A percentile compares a stretch with the other conserved stretches of the same genome.
Conservation (phyloP, 2,888 invertebrate genomes). For the Eucera pruinosa region DNA sequence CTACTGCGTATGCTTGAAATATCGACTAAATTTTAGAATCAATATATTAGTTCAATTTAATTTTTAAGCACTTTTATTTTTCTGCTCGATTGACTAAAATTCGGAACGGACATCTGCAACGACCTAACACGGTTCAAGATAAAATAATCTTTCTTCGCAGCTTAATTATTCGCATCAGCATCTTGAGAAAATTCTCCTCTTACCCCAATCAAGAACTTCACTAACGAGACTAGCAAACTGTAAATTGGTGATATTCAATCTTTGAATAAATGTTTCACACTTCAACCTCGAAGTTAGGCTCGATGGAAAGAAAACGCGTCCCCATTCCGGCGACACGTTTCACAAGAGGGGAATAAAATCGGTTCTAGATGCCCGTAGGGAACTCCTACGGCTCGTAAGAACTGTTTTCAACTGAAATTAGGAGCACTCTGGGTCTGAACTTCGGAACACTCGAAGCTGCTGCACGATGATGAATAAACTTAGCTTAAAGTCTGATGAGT, state of each 20-base stretch:
- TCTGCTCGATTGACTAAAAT: no score
- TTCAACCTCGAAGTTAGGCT: neutral
- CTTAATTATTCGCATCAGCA: no score
- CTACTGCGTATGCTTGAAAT: no score
- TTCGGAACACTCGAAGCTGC: neutral
- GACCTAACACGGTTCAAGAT: no score
- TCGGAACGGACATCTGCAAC: no score
- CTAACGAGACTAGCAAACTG: no score
- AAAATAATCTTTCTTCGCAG: no score
- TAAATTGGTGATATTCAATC: conserved; percentile 5
- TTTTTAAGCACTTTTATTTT: no score
- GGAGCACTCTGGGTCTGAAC: neutral
- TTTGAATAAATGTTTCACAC: neutral
- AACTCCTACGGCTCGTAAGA: neutral
- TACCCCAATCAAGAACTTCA: no score
- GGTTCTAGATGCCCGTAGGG: neutral
- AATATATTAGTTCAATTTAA: no score
- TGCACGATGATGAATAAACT: conserved; percentile 28
- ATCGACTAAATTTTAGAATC: no score
- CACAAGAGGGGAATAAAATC: neutral
- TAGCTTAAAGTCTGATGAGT: conserved; percentile 11
- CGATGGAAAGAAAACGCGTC: neutral
- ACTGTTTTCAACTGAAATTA: conserved; percentile 11
- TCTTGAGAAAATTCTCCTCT: no score
- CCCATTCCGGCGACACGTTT: neutral